Conservation (phyloP, 2,888 invertebrate species). For the Sesia apiformis region DNA sequence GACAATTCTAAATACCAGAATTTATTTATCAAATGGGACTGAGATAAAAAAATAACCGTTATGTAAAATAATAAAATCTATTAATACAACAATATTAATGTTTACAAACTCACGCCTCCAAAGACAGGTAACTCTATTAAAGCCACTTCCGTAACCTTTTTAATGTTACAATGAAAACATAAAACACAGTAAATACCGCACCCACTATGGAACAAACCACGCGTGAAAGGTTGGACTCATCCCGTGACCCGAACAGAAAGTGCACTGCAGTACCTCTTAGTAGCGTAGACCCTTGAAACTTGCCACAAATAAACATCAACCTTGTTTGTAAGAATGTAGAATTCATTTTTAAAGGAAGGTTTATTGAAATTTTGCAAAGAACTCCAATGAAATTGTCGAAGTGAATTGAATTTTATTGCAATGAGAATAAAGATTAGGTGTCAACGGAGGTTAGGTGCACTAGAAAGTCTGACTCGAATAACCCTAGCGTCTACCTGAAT, state of each 20-base stretch:
- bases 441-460: constrained; percentile 14
- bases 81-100: too few species aligned
- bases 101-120: neutral
- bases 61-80: too few species aligned
- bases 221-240: constrained; percentile 72
- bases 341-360: constrained; percentile 5
- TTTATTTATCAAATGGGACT: too few species aligned
- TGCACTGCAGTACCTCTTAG: constrained; percentile 36
- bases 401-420: constrained; percentile 27
- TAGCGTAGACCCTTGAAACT: constrained; percentile 1
- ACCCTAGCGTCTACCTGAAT: constrained; percentile 24
- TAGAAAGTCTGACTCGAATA: constrained; percentile 44
- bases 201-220: constrained; percentile 51
- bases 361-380: constrained; percentile 8
- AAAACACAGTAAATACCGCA: constrained; percentile 17
- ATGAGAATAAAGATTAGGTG: constrained; percentile 20
- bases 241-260: constrained; percentile 67
- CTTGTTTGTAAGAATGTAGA: constrained; percentile 1
- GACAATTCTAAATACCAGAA: too few species aligned
- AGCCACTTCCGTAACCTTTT: neutral
- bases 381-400: constrained; percentile 24
- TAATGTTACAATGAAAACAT: neutral
- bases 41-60: too few species aligned
- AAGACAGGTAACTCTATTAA: neutral
- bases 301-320: neutral